Conservation (phyloP, 1,140 invertebrate species). For the Phthorimaea operculella region DNA sequence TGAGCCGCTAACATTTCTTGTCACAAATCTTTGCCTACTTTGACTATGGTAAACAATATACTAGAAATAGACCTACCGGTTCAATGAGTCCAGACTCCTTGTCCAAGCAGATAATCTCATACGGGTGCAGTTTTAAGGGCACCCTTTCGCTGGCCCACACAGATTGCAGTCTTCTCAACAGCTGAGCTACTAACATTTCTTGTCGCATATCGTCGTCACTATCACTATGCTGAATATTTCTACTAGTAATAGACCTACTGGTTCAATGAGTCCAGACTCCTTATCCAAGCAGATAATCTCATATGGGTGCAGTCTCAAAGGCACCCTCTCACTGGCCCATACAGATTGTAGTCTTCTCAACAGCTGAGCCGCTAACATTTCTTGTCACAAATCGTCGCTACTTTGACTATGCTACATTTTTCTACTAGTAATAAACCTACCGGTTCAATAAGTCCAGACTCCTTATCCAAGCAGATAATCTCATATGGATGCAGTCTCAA, state of each 20-base stretch:
- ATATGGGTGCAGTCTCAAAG: constrained; percentile 92
- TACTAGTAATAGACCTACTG: no score
- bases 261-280: constrained; percentile 53
- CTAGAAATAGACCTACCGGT: constrained; percentile 54
- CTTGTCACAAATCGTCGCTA: constrained; percentile 98
- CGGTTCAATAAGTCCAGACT: constrained; percentile 55
- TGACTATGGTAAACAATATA: no score
- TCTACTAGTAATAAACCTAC: no score
- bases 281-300: constrained; percentile 71
- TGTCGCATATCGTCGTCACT: constrained; percentile 98
- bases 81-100: constrained; percentile 51
- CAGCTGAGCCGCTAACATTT: constrained; percentile 95
- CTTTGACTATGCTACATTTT: constrained; percentile 99
- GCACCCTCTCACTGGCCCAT: constrained; percentile 91
- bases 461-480: constrained; percentile 66
- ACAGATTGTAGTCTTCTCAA: constrained; percentile 91
- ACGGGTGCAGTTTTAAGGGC: constrained; percentile 91
- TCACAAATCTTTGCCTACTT: constrained; percentile 98
- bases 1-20: constrained; percentile 98
- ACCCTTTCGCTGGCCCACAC: constrained; percentile 94
- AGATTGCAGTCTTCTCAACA: constrained; percentile 89
- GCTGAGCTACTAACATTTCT: constrained; percentile 95
- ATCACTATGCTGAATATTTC: constrained; percentile 99
- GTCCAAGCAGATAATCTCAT: constrained; percentile 74
- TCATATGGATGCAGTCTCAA: constrained; percentile 93